Evolutionary conservation across 2,888 invertebrate species (phyloP).

Genomic region (Eristalis pertinax): DNA sequence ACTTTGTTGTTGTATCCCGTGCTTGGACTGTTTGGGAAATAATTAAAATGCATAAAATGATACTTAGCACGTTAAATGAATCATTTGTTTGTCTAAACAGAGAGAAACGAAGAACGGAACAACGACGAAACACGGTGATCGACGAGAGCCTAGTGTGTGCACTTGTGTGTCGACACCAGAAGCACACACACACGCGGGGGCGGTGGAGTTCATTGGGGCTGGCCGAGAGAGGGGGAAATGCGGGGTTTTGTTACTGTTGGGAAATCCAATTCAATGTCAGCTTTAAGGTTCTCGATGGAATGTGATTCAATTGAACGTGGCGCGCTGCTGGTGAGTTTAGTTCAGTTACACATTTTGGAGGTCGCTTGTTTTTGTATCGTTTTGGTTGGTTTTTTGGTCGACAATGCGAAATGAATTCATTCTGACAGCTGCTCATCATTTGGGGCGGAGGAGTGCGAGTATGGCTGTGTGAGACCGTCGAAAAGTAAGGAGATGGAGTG

Average conservation of each 20-base stretch:
- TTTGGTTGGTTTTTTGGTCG: background rate
- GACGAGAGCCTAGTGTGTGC: background rate
- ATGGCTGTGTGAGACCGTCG: too few species aligned
- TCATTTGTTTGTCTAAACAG: constrained; percentile 53
- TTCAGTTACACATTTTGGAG: background rate
- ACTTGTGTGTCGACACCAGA: background rate
- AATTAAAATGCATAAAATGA: constrained; percentile 61
- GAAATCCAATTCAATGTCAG: constrained; percentile 41
- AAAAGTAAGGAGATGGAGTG: too few species aligned
- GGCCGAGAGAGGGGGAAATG: background rate
- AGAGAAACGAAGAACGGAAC: background rate
- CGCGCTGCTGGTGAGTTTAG: background rate
- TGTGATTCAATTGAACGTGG: constrained; percentile 33
- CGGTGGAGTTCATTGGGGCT: background rate
- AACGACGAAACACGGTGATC: background rate
- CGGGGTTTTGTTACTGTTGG: constrained; percentile 14
- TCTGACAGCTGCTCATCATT: background rate
- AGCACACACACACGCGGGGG: background rate
- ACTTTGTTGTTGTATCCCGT: constrained; percentile 28
- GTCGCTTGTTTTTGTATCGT: background rate
- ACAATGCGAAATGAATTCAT: background rate
- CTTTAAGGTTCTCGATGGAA: constrained; percentile 29
- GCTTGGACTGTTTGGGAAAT: constrained; percentile 42
- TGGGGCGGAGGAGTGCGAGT: too few species aligned
- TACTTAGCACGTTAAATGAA: constrained; percentile 58